phyloP scores from a whole-genome alignment of 2,888 invertebrate species.

The Tipula lateralis region DNA sequence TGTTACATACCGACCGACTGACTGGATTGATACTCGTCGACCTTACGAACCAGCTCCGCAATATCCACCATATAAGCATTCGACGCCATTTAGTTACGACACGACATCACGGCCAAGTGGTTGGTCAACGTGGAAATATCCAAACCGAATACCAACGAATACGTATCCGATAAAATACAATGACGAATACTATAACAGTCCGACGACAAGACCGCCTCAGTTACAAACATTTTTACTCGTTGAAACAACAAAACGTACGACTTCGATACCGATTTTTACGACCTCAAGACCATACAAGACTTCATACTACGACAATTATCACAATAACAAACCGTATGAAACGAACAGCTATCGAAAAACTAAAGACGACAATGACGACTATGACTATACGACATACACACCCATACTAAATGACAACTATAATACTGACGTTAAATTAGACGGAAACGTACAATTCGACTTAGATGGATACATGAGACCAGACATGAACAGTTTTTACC shows the following conservation, averaged over 20 bases:
- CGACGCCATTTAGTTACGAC: constrained; percentile 30
- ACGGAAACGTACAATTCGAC: constrained; percentile 37
- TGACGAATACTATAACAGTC: constrained; percentile 12
- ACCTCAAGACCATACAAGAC: background rate
- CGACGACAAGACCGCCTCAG: constrained; percentile 15
- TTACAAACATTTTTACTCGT: constrained; percentile 32
- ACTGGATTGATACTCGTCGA: constrained; percentile 32
- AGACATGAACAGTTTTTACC: constrained; percentile 38
- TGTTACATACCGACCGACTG: constrained; percentile 37
- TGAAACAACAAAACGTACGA: constrained; percentile 34
- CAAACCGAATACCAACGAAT: background rate
- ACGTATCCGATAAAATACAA: background rate
- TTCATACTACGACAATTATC: background rate
- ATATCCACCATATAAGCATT: background rate
- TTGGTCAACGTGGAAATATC: background rate
- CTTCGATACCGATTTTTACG: constrained; percentile 31
- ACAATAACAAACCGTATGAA: background rate
- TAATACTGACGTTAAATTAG: constrained; percentile 35
- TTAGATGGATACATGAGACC: constrained; percentile 44
- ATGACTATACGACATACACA: constrained; percentile 38
- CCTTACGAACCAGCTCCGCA: constrained; percentile 33
- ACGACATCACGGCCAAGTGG: background rate
- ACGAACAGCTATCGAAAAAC: background rate
- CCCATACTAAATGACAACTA: constrained; percentile 38
- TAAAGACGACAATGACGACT: constrained; percentile 33